phyloP scores from a whole-genome alignment of 2,797 vertebrate species.

The Sebastes wilsoni region DNA sequence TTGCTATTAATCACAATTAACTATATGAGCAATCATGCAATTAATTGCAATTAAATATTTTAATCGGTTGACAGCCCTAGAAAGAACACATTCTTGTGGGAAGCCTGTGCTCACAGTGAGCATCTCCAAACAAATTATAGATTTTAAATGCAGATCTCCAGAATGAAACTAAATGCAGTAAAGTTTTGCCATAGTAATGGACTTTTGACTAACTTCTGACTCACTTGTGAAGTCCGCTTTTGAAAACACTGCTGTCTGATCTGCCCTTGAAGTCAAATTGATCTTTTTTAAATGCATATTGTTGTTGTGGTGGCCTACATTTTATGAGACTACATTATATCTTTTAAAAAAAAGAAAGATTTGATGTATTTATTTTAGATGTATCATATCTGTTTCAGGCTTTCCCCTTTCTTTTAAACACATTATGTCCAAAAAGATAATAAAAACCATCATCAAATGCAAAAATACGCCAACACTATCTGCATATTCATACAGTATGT shows the following conservation, averaged over 20 bases:
- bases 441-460: conserved; percentile 12
- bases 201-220: background rate
- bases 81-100: no score
- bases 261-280: background rate
- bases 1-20: no score
- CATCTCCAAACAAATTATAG: background rate
- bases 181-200: background rate
- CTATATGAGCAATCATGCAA: no score
- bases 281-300: background rate
- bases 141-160: background rate
- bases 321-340: background rate
- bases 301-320: background rate
- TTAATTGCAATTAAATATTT: no score
- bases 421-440: background rate
- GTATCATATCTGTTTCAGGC: background rate
- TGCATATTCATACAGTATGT: conserved; percentile 42
- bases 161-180: background rate
- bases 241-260: background rate
- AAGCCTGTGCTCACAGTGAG: no score
- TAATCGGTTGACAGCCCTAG: no score
- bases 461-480: conserved; percentile 18
- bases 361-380: background rate
- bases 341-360: background rate
- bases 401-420: background rate
- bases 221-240: background rate